phyloP scores from a whole-genome alignment of 1,140 invertebrate genomes.

The Drosophila insularis region DNA sequence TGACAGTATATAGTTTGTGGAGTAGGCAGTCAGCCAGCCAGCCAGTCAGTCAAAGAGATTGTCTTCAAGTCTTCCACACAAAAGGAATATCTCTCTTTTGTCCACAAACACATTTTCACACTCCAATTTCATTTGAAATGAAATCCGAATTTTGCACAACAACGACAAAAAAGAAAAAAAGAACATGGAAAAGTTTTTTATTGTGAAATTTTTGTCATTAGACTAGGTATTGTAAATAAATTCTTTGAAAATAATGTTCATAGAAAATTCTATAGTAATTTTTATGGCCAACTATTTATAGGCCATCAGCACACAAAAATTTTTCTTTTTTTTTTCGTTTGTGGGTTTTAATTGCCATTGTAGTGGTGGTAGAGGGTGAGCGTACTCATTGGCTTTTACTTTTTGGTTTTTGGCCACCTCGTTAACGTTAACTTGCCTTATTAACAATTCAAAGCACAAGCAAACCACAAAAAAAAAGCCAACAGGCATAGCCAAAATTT shows the following conservation, averaged over 20 bases:
- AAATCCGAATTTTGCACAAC: slow-evolving; percentile 1
- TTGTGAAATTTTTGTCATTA: slow-evolving; percentile 1
- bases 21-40: slow-evolving; percentile 13
- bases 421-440: slow-evolving; percentile 66
- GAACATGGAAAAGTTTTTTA: slow-evolving; percentile 11
- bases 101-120: slow-evolving; percentile 67
- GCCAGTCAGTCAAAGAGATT: slow-evolving; percentile 35
- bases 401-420: slow-evolving; percentile 46
- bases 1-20: slow-evolving; percentile 32
- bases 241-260: slow-evolving; percentile 43
- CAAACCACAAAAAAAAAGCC: slow-evolving; percentile 18
- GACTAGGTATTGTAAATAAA: slow-evolving; percentile 29
- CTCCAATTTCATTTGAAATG: slow-evolving; percentile 61
- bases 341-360: slow-evolving; percentile 38
- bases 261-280: slow-evolving; percentile 25
- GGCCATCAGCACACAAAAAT: slow-evolving; percentile 12
- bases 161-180: background rate
- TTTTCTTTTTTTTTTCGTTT: background rate
- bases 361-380: background rate
- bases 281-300: slow-evolving; percentile 28
- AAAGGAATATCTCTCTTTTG: slow-evolving; percentile 47
- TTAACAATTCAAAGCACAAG: slow-evolving; percentile 61
- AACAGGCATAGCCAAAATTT: slow-evolving; percentile 51
- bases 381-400: slow-evolving; percentile 56
- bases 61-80: slow-evolving; percentile 64